Conservation (phyloP, 2,113 vertebrate species). For the Stercorarius parasiticus region DNA sequence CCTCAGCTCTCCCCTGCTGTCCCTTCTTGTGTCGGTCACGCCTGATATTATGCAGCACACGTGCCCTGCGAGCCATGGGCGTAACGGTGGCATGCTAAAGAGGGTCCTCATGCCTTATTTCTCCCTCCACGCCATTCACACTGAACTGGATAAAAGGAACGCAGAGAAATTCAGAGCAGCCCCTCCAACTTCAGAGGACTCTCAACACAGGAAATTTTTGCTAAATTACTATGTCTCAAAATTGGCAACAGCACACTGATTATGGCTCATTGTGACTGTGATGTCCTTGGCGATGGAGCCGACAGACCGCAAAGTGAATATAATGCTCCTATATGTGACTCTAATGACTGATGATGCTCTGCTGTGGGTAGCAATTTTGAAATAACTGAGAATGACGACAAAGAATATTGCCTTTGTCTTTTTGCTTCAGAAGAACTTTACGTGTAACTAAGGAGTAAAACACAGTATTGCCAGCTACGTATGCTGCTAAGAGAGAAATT, state of each 20-base stretch:
- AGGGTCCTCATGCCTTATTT: neutral
- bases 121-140: neutral
- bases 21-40: neutral
- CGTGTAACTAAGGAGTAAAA: conserved; percentile 7
- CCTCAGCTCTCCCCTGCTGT: neutral
- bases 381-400: conserved; percentile 40
- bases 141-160: neutral
- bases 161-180: conserved; percentile 10
- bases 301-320: conserved; percentile 11
- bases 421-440: conserved; percentile 26
- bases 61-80: neutral
- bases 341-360: conserved; percentile 61
- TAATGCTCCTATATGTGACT: conserved; percentile 50
- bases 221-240: conserved; percentile 38
- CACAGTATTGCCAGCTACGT: neutral
- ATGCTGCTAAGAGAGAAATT: neutral
- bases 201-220: neutral
- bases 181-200: conserved; percentile 23
- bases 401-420: conserved; percentile 35
- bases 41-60: neutral
- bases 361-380: conserved; percentile 47
- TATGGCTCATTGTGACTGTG: conserved; percentile 28
- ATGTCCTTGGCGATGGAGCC: conserved; percentile 38
- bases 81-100: neutral
- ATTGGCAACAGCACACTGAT: conserved; percentile 6